Evolutionary conservation across 2,888 invertebrate species (phyloP).

Genomic region (Diplazon laetatorius): DNA sequence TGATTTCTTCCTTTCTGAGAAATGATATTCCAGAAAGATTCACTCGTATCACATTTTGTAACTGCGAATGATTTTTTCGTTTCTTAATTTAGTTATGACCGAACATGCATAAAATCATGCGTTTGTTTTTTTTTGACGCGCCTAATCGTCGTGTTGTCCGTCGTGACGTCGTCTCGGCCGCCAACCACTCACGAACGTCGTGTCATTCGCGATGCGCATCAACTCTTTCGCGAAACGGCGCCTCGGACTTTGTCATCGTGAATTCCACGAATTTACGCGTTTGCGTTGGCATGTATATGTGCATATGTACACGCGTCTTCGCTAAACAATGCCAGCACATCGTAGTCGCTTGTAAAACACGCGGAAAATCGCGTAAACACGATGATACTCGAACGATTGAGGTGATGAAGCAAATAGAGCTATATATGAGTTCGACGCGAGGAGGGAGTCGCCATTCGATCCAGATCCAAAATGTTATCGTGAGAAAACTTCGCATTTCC

Average conservation of each 20-base stretch:
- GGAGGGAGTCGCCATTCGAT: too few species aligned
- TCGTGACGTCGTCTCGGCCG: background rate
- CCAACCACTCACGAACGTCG: background rate
- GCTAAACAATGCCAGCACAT: constrained; percentile 17
- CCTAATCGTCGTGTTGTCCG: too few species aligned
- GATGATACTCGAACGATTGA: constrained; percentile 42
- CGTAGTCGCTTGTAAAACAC: constrained; percentile 44
- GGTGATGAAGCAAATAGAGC: constrained; percentile 30
- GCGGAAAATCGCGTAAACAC: constrained; percentile 48
- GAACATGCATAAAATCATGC: background rate
- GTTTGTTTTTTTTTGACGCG: too few species aligned
- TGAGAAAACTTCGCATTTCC: too few species aligned
- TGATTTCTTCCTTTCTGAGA: too few species aligned
- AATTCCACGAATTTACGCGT: constrained; percentile 17
- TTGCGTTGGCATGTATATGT: background rate
- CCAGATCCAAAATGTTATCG: too few species aligned
- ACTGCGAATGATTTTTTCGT: too few species aligned
- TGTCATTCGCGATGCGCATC: constrained; percentile 30
- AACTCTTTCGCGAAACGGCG: constrained; percentile 9
- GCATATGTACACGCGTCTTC: background rate
- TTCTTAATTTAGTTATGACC: background rate
- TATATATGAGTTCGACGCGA: constrained; percentile 47
- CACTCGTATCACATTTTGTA: too few species aligned
- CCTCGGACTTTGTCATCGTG: constrained; percentile 47
- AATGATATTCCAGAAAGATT: too few species aligned